These are phyloP conservation scores for Aulostomus chinensis DNA, from an alignment of 2,797 vertebrate species.

Conservation along the genomic window DNA sequence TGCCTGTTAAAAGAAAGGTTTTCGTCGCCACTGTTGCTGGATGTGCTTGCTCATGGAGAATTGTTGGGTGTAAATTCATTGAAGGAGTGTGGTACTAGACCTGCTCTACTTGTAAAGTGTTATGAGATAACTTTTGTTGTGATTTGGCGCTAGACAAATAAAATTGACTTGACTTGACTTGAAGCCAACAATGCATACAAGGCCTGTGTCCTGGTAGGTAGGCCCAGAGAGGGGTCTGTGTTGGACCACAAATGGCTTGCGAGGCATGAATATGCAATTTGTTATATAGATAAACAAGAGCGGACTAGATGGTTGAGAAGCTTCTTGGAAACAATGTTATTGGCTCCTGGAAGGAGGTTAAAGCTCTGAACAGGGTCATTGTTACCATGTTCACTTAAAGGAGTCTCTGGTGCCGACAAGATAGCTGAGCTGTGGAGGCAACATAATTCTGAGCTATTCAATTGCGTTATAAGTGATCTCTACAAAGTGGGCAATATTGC, in stretches of 20 bases:
- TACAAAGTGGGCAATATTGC: not conserved
- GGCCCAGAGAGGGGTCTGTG: no score
- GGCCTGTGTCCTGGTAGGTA: no score
- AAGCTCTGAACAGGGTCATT: not conserved
- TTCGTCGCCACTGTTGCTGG: no score
- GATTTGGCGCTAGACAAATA: no score
- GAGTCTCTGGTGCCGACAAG: not conserved
- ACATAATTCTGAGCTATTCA: conserved; percentile 1
- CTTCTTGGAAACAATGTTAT: not conserved
- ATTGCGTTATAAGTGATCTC: not conserved
- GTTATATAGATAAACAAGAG: not conserved
- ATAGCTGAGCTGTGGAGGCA: conserved; percentile 1
- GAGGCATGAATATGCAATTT: conserved; percentile 8
- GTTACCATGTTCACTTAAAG: not conserved
- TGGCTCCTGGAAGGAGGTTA: conserved; percentile 17
- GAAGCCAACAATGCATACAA: no score
- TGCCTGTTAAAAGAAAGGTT: no score
- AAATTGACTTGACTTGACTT: no score
- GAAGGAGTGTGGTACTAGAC: no score
- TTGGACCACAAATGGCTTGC: not conserved
- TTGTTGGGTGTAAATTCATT: no score
- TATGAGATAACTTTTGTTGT: no score
- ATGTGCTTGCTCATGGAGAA: no score
- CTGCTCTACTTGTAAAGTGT: no score
- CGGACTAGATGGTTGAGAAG: conserved; percentile 5